Evolutionary conservation across 2,113 vertebrate genomes (phyloP).

Genomic region (Oreotragus oreotragus): DNA sequence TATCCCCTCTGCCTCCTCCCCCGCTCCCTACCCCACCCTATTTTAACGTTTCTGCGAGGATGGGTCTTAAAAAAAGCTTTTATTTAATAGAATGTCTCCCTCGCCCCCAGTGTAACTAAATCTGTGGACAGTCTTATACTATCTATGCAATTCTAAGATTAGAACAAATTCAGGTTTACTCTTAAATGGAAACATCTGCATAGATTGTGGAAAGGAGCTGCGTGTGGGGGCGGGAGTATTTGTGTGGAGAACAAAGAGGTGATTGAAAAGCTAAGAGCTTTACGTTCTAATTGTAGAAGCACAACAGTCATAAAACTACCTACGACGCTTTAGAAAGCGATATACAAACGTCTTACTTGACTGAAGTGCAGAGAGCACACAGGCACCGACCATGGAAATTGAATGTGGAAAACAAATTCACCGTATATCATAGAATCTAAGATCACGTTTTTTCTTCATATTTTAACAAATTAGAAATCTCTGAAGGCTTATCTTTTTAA

Average conservation of each 20-base stretch:
- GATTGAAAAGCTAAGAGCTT: not conserved
- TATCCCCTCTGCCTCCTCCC: conserved; percentile 52
- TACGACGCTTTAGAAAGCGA: conserved; percentile 6
- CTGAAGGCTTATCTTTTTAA: not conserved
- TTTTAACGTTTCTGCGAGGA: conserved; percentile 31
- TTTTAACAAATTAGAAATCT: not conserved
- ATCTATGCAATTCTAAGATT: not conserved
- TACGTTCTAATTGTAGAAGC: not conserved
- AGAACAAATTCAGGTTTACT: conserved; percentile 14
- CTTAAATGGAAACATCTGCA: not conserved
- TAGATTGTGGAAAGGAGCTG: not conserved
- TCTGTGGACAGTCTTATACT: not conserved
- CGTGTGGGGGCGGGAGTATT: not conserved
- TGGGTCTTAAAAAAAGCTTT: not conserved
- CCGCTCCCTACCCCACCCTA: not conserved
- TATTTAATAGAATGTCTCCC: not conserved
- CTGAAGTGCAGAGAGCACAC: not conserved
- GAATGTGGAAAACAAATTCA: conserved; percentile 24
- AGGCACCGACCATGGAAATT: not conserved
- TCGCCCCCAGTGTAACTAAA: not conserved
- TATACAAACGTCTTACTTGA: not conserved
- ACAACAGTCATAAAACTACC: not conserved
- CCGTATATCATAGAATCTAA: not conserved
- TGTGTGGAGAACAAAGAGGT: not conserved
- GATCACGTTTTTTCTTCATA: not conserved